Conservation (phyloP, 2,797 vertebrate genomes). For the Pseudochirops corinnae region DNA sequence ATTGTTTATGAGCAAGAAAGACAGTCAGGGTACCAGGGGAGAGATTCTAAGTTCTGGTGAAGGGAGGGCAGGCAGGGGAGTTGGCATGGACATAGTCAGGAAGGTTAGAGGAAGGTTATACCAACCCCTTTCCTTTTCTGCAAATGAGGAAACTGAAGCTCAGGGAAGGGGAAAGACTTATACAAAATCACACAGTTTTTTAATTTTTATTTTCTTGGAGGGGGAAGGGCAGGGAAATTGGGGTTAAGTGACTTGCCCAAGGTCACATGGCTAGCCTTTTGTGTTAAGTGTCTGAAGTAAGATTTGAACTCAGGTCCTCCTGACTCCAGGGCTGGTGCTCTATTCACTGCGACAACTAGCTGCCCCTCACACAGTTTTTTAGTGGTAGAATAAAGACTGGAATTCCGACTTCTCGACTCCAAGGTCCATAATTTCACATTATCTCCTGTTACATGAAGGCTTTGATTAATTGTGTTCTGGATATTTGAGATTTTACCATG, state of each 20-base stretch:
- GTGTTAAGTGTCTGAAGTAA: too few relatives aligned
- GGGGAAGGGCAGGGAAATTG: too few relatives aligned
- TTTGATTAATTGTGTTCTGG: constrained; percentile 29
- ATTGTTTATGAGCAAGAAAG: neutral
- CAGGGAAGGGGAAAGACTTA: neutral
- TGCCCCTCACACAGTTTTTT: neutral
- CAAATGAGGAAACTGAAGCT: neutral
- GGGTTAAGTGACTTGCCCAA: too few relatives aligned
- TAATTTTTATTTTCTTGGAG: too few relatives aligned
- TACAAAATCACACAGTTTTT: neutral
- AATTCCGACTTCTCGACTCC: neutral
- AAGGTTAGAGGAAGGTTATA: neutral
- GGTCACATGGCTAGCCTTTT: too few relatives aligned
- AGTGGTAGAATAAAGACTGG: neutral
- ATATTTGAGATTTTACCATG: neutral
- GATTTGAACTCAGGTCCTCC: too few relatives aligned
- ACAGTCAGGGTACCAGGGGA: neutral
- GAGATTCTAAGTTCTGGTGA: neutral
- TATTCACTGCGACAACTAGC: too few relatives aligned
- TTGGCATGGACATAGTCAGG: neutral
- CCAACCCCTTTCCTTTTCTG: neutral
- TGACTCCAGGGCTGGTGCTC: too few relatives aligned
- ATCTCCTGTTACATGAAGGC: neutral
- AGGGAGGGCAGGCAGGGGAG: neutral
- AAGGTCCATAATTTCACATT: neutral